These are phyloP conservation scores for Eulemur rubriventer DNA, from an alignment of 2,797 vertebrate species.

Conservation along the genomic window DNA sequence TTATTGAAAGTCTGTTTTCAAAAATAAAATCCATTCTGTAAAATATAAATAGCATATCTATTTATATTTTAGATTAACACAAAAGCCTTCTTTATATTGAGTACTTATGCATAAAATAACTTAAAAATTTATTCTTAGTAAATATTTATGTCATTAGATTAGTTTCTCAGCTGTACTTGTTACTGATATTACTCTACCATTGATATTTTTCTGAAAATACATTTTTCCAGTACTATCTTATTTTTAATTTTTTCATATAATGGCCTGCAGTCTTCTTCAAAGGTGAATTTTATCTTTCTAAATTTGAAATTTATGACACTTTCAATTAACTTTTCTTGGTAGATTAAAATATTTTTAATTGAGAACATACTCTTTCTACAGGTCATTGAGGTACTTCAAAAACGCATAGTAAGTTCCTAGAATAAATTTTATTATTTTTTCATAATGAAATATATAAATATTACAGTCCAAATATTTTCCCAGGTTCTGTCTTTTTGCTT, in stretches of 20 bases:
- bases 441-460: conserved; percentile 60
- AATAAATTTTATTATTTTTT: conserved; percentile 63
- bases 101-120: not conserved
- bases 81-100: not conserved
- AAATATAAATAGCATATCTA: not conserved
- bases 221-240: not conserved
- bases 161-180: not conserved
- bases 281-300: conserved; percentile 33
- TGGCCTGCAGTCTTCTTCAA: not conserved
- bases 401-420: conserved; percentile 32
- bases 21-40: not conserved
- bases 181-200: not conserved
- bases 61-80: conserved; percentile 43
- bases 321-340: conserved; percentile 4
- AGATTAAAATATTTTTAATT: conserved; percentile 56
- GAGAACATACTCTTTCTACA: not conserved
- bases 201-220: not conserved
- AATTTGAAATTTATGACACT: conserved; percentile 25
- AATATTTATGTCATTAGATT: not conserved
- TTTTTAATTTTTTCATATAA: conserved; percentile 41
- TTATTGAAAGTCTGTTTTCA: conserved; percentile 26
- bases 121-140: not conserved
- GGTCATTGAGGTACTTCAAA: not conserved
- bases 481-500: conserved; percentile 57
- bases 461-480: conserved; percentile 64